Percentiles rank a stretch among this genome's conserved stretches.
Evolutionary conservation across 2,797 vertebrate genomes (phyloP).

Genomic region (Distichodus sexfasciatus): DNA sequence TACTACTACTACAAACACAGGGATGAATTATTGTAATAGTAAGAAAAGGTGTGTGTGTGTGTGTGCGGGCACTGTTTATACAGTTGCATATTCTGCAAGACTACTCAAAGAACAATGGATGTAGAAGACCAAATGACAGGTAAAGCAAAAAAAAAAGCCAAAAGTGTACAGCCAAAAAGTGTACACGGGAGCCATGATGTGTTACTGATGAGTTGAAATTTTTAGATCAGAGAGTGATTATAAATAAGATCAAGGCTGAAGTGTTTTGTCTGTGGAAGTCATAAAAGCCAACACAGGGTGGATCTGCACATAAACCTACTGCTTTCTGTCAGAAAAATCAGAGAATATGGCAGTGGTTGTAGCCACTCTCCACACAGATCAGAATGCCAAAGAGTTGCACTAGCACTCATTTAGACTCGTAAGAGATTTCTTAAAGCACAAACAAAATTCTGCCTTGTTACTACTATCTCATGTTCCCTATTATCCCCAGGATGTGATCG

Average conservation of each 20-base stretch:
- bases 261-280: neutral
- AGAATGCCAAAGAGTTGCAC: too few relatives aligned
- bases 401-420: too few relatives aligned
- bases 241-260: neutral
- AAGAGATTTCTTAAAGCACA: too few relatives aligned
- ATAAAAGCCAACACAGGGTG: neutral
- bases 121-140: neutral
- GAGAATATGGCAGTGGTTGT: neutral
- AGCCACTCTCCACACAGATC: neutral
- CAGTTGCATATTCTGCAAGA: neutral
- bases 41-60: neutral
- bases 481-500: conserved; percentile 22
- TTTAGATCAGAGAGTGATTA: neutral
- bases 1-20: conserved; percentile 25
- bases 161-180: neutral
- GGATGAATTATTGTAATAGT: conserved; percentile 22
- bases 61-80: neutral
- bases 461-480: too few relatives aligned
- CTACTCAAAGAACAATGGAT: neutral
- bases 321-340: neutral
- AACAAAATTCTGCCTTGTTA: too few relatives aligned
- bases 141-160: neutral
- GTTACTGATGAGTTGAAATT: neutral
- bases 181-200: neutral
- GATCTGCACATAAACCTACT: neutral